phyloP scores from a whole-genome alignment of 2,113 vertebrate species.

The Chaetodon trifascialis region DNA sequence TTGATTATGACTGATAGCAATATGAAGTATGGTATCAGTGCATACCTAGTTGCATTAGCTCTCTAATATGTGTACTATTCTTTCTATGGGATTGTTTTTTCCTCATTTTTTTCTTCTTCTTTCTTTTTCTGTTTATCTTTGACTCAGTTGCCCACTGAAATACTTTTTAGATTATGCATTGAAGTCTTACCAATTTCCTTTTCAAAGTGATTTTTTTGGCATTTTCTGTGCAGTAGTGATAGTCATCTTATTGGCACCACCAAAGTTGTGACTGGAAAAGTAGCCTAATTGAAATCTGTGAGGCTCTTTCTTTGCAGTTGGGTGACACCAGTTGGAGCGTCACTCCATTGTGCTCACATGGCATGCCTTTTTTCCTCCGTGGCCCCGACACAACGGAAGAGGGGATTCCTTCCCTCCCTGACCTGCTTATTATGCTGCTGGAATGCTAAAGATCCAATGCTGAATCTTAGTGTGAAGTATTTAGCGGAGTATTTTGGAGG shows the following conservation, averaged over 20 bases:
- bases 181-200: background rate
- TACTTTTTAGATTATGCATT: background rate
- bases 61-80: background rate
- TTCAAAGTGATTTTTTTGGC: background rate
- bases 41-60: background rate
- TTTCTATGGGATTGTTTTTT: background rate
- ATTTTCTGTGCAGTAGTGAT: background rate
- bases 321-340: constrained; percentile 14
- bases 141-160: background rate
- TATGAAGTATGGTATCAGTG: background rate
- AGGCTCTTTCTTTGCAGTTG: constrained; percentile 5
- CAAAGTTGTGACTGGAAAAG: background rate
- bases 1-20: background rate
- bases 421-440: constrained; percentile 53
- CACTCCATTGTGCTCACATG: constrained; percentile 37
- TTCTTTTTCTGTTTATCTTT: background rate
- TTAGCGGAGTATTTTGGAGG: constrained; percentile 48
- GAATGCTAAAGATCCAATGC: constrained; percentile 56
- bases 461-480: constrained; percentile 49
- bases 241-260: constrained; percentile 3
- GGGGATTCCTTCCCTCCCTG: constrained; percentile 59
- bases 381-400: constrained; percentile 30
- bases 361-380: constrained; percentile 19
- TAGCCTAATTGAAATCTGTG: constrained; percentile 7
- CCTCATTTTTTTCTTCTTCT: background rate